Percentiles rank a stretch among this genome's conserved stretches.
Evolutionary conservation across 2,888 invertebrate genomes (phyloP).

Genomic region (Dromius quadrimaculatus): DNA sequence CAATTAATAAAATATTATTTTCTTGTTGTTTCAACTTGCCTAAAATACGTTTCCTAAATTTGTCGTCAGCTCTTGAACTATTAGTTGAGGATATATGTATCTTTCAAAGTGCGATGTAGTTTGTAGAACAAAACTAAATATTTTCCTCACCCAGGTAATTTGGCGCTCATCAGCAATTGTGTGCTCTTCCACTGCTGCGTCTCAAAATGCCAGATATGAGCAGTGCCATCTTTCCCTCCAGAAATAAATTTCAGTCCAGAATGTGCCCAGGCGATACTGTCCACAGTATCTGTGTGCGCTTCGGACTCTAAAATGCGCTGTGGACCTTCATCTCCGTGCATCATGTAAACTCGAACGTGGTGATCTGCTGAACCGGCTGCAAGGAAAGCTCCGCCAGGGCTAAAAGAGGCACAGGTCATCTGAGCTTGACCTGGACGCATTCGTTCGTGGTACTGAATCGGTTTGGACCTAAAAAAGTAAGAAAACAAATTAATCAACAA

Average conservation of each 20-base stretch:
- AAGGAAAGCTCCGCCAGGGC: constrained; percentile 88
- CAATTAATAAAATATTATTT: no score
- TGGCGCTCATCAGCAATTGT: constrained; percentile 78
- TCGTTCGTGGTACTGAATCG: constrained; percentile 92
- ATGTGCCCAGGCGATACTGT: constrained; percentile 96
- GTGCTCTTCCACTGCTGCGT: constrained; percentile 89
- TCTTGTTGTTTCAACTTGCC: no score
- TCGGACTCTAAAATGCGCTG: constrained; percentile 81
- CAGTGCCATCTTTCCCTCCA: constrained; percentile 95
- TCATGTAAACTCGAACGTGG: constrained; percentile 91
- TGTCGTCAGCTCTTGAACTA: no score
- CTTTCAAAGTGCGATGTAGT: no score
- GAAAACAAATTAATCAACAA: constrained; percentile 6
- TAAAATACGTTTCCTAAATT: no score
- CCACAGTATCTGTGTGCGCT: constrained; percentile 91
- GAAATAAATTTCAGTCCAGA: constrained; percentile 89
- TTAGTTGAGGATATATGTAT: no score
- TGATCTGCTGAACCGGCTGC: constrained; percentile 97
- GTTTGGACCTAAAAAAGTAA: constrained; percentile 76
- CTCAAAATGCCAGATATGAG: constrained; percentile 92
- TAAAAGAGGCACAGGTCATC: constrained; percentile 94
- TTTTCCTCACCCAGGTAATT: constrained; percentile 69
- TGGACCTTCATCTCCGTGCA: constrained; percentile 82
- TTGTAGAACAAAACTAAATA: no score
- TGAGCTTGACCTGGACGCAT: constrained; percentile 94